These are phyloP conservation scores for Sarcophaga subvicina DNA, from an alignment of 2,888 invertebrate genomes.

Conservation along the genomic window DNA sequence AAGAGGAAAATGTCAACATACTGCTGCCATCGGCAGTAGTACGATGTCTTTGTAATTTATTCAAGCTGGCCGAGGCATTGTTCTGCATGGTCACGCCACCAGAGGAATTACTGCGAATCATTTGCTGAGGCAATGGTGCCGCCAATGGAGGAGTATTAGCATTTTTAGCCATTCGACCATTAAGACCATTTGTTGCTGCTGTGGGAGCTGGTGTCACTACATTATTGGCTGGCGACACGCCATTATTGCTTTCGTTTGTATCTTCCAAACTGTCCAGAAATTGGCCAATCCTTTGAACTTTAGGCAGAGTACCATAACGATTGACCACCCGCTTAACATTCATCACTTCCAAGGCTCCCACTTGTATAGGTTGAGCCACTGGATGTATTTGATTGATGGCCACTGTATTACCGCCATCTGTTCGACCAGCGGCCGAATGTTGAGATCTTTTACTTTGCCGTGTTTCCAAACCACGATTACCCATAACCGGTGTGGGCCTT, in stretches of 20 bases:
- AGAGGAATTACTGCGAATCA: constrained; percentile 95
- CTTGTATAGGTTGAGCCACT: constrained; percentile 85
- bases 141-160: constrained; percentile 55
- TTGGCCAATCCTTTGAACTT: constrained; percentile 97
- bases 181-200: constrained; percentile 70
- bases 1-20: constrained; percentile 82
- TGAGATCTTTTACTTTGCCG: constrained; percentile 85
- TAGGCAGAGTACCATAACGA: constrained; percentile 97
- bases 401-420: constrained; percentile 68
- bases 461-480: constrained; percentile 84
- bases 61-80: constrained; percentile 84
- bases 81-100: constrained; percentile 89
- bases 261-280: constrained; percentile 96
- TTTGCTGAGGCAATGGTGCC: constrained; percentile 84
- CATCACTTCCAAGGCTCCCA: constrained; percentile 96
- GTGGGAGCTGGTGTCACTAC: constrained; percentile 68
- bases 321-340: constrained; percentile 97
- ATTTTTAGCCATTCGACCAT: constrained; percentile 44
- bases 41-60: constrained; percentile 84
- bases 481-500: constrained; percentile 84
- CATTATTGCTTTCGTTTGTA: constrained; percentile 80
- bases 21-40: constrained; percentile 83
- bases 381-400: constrained; percentile 58
- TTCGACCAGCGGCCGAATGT: constrained; percentile 69
- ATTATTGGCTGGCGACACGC: constrained; percentile 21